Evolutionary conservation across 2,113 vertebrate species (phyloP), one percentile per base, ranked within the genome.

Genomic region (Xiphorhynchus elegans): DNA sequence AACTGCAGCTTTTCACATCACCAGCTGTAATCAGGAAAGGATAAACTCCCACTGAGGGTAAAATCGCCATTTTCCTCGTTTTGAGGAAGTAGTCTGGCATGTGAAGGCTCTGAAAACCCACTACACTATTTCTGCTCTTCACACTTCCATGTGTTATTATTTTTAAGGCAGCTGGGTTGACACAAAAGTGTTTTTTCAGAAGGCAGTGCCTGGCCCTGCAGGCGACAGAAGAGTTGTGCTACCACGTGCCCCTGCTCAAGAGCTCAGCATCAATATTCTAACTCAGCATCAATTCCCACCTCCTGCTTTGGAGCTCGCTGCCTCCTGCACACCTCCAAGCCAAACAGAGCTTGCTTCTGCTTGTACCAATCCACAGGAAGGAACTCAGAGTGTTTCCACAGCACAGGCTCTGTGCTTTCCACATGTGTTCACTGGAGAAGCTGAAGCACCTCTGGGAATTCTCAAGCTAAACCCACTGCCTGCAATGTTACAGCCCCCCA

Each of bases 201-300:
- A 28, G 60, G 39, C 53, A 50, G 21, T 16, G 35, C 23, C 59
- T 68, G 46, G 6, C 46, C 28, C 28, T 0, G 2, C 0, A 18
- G 60, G 55, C 6, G 5, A 20, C 37, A 19, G 18, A 5, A 24
- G 40, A 67, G 40, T 37, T 67, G 17, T 3, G 26, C 29, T 23
- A 7, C 23, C 3, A 1, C 0, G 1, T 7, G 33, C 4, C 47
- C n/a, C 29, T 5, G 23, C n/a, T n/a, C 18, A 2, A 40, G 59
- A 35, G 6, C 44, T 10, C 37, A 37, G 37, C 37, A 37, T 37
- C 37, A 59, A 12, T 9, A 2, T 6, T 53, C 44, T 14, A 63
- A 5, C 64, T 24, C 35, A 2, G 69, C 44, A 50, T 4, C 75
- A 3, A 11, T 4, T 3, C 39, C 5, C 66, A 42, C 56, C 40